Evolutionary conservation across 2,888 invertebrate species (phyloP), one percentile per base, ranked within the genome.

Genomic region (Andrena haemorrhoa): DNA sequence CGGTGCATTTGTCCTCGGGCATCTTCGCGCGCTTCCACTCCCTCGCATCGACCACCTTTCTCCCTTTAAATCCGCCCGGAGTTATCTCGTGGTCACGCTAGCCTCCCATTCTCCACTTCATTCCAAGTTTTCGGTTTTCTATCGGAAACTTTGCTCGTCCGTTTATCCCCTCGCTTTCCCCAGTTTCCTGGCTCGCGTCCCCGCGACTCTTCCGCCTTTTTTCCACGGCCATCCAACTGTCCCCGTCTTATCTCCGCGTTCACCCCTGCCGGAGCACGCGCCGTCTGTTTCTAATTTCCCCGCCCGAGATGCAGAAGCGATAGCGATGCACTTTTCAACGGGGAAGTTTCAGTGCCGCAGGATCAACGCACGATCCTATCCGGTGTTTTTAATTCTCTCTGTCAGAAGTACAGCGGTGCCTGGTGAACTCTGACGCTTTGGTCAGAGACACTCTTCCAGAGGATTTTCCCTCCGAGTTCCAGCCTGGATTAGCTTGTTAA

Each of bases 1-100:
- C 51, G 41, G 76, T 29, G 66, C 83, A 83, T 86, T 86, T 77
- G 85, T 84, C 85, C 79, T 79, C 75, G 47, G 82, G 75, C 84
- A 77, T 85, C 65, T 72, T 71, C 73, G 73, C 47, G 78, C 49
- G 53, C 65, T 33, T 41, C 65, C 75, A 79, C 79, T 84, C 72
- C 83, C 77, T 76, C 76, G 79, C 76, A 68, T 65, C 31, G 53
- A 74, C 58, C 61, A 79, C 84, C 73, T 79, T 84, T 76, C 35
- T 81, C 29, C 33, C 53, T 64, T 56, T 23, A 23, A 23, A 20
- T 56, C 56, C 23, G 78, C 26, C 26, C 8, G 20, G 51, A 51
- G 23, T 56, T 56, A 56, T 56, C 56, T 61, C 74, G 64, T 61
- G 79, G 68, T 73, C 66, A 23, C 56, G 56, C 56, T 56, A 56